A percentile compares a stretch with the other conserved stretches of the same genome.
phyloP scores from a whole-genome alignment of 2,888 invertebrate species.

The Agriopis marginaria region DNA sequence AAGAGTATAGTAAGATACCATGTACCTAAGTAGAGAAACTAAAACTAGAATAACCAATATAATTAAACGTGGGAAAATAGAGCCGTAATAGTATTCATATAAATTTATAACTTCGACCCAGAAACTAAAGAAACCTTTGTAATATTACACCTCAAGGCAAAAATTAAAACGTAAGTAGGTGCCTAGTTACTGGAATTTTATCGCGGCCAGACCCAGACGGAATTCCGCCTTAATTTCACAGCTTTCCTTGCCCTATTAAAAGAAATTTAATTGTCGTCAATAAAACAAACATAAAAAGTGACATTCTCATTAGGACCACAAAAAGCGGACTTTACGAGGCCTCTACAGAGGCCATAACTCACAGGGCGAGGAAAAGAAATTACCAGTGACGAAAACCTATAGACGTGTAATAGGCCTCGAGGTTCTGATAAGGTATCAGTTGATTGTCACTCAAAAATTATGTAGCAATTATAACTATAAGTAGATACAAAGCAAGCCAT shows the following conservation, averaged over 20 bases:
- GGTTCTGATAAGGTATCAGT: slow-evolving; percentile 1
- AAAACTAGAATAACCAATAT: too few relatives aligned
- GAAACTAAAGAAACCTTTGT: not conserved
- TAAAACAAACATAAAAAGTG: slow-evolving; percentile 50
- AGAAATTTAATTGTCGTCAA: slow-evolving; percentile 47
- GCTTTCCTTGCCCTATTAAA: slow-evolving; percentile 36
- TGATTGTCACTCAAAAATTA: not conserved
- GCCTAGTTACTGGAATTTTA: slow-evolving; percentile 5
- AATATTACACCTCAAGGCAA: not conserved
- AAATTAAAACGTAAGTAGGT: slow-evolving; percentile 8
- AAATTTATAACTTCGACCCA: not conserved
- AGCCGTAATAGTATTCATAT: too few relatives aligned
- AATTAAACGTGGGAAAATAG: too few relatives aligned
- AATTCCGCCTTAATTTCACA: slow-evolving; percentile 24
- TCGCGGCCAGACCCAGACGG: slow-evolving; percentile 6
- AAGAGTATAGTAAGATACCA: too few relatives aligned
- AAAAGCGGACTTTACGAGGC: slow-evolving; percentile 46
- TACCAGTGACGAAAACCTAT: not conserved
- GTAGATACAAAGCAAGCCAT: too few relatives aligned
- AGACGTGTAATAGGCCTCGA: not conserved
- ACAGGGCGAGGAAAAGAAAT: slow-evolving; percentile 20
- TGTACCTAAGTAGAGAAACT: too few relatives aligned
- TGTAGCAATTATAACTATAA: too few relatives aligned
- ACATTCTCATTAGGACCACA: slow-evolving; percentile 52
- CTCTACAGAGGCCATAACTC: slow-evolving; percentile 36